Percentiles rank a stretch among this genome's conserved stretches.
These are phyloP conservation scores for Phalanger gymnotis DNA, from an alignment of 2,797 vertebrate genomes.

Conservation along the genomic window DNA sequence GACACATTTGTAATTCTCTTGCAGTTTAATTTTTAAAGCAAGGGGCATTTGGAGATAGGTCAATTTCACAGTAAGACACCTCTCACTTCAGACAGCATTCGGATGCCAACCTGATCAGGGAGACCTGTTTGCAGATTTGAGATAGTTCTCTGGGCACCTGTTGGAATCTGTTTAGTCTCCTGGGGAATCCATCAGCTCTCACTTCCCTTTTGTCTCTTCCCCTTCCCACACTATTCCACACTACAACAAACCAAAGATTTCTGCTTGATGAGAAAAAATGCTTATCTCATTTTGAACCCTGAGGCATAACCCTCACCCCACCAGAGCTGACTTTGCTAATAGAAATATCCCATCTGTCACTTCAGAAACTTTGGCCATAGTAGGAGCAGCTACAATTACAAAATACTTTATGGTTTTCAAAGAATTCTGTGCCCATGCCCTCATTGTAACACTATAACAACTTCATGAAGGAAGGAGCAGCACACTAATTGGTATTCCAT, in stretches of 20 bases:
- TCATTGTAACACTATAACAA: background rate
- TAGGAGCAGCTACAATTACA: background rate
- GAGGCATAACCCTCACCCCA: background rate
- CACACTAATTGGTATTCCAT: background rate
- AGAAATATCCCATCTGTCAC: background rate
- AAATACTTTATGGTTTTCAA: background rate
- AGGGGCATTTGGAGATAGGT: background rate
- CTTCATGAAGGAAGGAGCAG: background rate
- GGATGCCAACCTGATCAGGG: background rate
- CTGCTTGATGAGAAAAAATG: background rate
- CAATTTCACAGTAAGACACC: background rate
- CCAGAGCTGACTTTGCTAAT: background rate
- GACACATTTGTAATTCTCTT: background rate
- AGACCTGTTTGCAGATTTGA: background rate
- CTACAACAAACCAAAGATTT: background rate
- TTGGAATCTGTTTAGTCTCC: background rate
- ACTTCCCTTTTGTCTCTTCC: background rate
- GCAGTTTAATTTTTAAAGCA: background rate
- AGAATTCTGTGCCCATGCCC: background rate
- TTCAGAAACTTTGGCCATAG: background rate
- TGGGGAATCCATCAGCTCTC: background rate
- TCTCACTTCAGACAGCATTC: background rate
- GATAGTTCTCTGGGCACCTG: background rate
- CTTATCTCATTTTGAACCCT: background rate
- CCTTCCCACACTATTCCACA: background rate